Evolutionary conservation across 2,797 vertebrate species (phyloP), one percentile per base, ranked within the genome.

Genomic region (Lutjanus argentimaculatus): DNA sequence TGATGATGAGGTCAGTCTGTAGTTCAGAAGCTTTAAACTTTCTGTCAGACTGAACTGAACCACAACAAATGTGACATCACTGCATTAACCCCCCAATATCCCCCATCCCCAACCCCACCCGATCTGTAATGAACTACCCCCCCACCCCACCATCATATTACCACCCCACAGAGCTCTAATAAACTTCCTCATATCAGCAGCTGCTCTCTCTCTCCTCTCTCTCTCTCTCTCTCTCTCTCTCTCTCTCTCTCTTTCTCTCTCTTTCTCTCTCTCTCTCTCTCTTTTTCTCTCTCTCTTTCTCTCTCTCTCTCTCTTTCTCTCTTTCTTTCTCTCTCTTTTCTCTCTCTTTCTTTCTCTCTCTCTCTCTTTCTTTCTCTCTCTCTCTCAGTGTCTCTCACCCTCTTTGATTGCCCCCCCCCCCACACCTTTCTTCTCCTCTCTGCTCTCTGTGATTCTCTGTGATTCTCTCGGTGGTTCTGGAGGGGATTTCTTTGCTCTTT

Each of bases 401-500:
- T 92, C 92, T 96, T 96, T 96, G 91, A 96, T 95, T 94, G 88
- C 75, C 80, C 92, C 90, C 89, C 83, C 70, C 80, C 55, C 74
- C n/a, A n/a, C n/a, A n/a, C 65, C 56, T 77, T 70, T 79, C 76
- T 83, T 84, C 82, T 71, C 36, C 80, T 90, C 89, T 81, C 85
- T 93, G 30, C 85, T 93, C 87, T 95, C 30, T 36, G 30, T 36
- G 30, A 36, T 36, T 36, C 30, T 36, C 30, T 36, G 30, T 36
- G 30, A 36, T 36, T 36, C 25, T 30, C 25, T 30, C 25, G 25
- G 89, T 94, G 94, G 94, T 94, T 96, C 94, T 96, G 92, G 93
- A 96, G 93, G 91, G 94, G 95, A 93, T 93, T 96, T 95, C 97
- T 97, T 98, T 98, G 97, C 98, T 98, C 98, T 99, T 99, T 99